Evolutionary conservation across 2,113 vertebrate species (phyloP).

Genomic region (Nestor notabilis): DNA sequence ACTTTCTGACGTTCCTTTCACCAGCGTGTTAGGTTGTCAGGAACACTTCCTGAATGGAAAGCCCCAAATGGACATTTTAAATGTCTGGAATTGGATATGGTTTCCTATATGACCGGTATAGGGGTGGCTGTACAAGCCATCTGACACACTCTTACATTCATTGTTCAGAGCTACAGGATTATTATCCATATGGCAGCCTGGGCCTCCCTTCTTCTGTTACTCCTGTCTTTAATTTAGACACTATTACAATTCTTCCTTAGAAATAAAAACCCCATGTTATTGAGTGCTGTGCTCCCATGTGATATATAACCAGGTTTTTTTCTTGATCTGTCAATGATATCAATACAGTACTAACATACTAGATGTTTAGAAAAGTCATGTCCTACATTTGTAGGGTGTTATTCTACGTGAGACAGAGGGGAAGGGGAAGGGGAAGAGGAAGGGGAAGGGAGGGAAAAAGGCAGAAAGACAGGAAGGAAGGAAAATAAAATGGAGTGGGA

Average conservation of each 20-base stretch:
- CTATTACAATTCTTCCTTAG: conserved; percentile 31
- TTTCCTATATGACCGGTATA: fast-evolving
- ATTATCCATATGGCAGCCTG: conserved; percentile 26
- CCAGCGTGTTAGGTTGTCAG: neutral
- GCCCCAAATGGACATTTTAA: neutral
- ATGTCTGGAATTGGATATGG: neutral
- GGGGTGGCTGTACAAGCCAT: neutral
- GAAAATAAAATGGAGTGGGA: neutral
- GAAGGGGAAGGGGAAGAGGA: fast-evolving
- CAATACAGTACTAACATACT: neutral
- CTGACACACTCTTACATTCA: conserved; percentile 9
- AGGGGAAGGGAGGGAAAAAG: neutral
- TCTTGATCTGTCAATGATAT: neutral
- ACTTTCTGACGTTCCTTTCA: neutral
- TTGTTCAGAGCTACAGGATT: conserved; percentile 33
- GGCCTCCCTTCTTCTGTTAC: neutral
- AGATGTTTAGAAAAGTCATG: neutral
- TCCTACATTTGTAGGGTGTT: neutral
- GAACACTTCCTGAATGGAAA: neutral
- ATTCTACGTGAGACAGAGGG: neutral
- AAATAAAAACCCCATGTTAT: neutral
- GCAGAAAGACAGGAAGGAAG: neutral
- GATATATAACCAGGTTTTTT: neutral
- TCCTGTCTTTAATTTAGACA: conserved; percentile 56
- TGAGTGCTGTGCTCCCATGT: neutral